These are phyloP conservation scores for Etheostoma perlongum DNA, from an alignment of 2,797 vertebrate genomes.

Conservation along the genomic window DNA sequence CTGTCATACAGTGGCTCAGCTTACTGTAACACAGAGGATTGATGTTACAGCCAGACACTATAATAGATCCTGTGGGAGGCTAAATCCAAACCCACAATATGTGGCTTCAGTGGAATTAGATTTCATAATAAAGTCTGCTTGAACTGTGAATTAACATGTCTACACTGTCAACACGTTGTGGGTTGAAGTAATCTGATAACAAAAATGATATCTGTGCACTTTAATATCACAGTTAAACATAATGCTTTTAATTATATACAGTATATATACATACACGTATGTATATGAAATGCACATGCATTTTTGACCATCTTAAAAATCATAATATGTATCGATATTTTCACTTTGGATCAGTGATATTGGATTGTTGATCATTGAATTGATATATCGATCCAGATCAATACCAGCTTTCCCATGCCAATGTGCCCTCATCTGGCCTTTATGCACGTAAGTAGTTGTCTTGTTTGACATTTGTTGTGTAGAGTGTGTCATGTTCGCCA, in stretches of 20 bases:
- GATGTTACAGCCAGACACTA: slow-evolving; percentile 43
- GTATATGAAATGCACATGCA: no score
- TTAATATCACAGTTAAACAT: neutral
- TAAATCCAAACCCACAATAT: slow-evolving; percentile 10
- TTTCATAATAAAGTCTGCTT: slow-evolving; percentile 7
- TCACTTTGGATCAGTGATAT: no score
- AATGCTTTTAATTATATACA: neutral
- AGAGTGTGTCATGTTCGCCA: slow-evolving; percentile 35
- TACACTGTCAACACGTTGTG: neutral
- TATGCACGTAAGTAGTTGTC: slow-evolving; percentile 28
- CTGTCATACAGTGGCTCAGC: slow-evolving; percentile 52
- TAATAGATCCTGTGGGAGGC: slow-evolving; percentile 29
- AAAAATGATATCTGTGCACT: neutral
- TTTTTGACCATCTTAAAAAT: no score
- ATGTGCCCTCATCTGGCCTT: slow-evolving; percentile 19
- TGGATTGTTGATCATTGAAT: no score
- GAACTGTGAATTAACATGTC: neutral
- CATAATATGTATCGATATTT: no score
- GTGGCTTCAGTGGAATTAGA: neutral
- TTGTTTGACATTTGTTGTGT: slow-evolving; percentile 43
- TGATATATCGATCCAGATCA: no score
- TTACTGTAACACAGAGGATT: slow-evolving; percentile 39
- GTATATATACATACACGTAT: no score
- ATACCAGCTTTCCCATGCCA: neutral
- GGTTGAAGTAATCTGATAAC: neutral